These are phyloP conservation scores for Anticlea derivata DNA, from an alignment of 2,888 invertebrate genomes.

Conservation along the genomic window DNA sequence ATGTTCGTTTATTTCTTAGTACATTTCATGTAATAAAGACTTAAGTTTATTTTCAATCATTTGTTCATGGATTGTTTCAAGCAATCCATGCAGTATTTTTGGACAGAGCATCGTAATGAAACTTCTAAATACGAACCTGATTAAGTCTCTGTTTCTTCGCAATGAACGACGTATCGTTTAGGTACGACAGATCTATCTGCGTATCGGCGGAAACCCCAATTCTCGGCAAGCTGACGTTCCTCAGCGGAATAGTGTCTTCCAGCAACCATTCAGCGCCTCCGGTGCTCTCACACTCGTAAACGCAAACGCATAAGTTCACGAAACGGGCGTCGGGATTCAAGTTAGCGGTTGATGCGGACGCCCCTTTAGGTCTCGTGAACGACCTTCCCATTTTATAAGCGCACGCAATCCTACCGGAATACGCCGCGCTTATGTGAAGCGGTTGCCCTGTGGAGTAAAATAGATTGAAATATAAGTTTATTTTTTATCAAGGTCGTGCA, in stretches of 20 bases:
- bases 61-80: too few species aligned
- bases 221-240: conserved; percentile 94
- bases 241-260: conserved; percentile 97
- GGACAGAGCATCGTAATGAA: too few species aligned
- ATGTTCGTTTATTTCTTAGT: too few species aligned
- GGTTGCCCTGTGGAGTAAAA: conserved; percentile 86
- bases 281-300: conserved; percentile 99
- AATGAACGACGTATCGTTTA: conserved; percentile 90
- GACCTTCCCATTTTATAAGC: conserved; percentile 97
- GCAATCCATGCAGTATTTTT: too few species aligned
- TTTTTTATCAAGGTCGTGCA: too few species aligned
- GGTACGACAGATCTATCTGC: conserved; percentile 91
- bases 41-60: too few species aligned
- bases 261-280: conserved; percentile 96
- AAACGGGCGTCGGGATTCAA: conserved; percentile 86
- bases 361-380: conserved; percentile 93
- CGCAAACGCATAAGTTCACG: conserved; percentile 96
- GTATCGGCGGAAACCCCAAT: conserved; percentile 92
- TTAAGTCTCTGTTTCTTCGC: conserved; percentile 93
- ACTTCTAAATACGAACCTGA: conserved; percentile 69
- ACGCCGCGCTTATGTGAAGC: conserved; percentile 97
- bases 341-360: conserved; percentile 83
- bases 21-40: too few species aligned
- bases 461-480: conserved; percentile 9
- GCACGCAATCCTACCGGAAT: conserved; percentile 98